These are phyloP conservation scores for Ambastaia sidthimunki DNA, from an alignment of 2,797 vertebrate genomes.

Conservation along the genomic window DNA sequence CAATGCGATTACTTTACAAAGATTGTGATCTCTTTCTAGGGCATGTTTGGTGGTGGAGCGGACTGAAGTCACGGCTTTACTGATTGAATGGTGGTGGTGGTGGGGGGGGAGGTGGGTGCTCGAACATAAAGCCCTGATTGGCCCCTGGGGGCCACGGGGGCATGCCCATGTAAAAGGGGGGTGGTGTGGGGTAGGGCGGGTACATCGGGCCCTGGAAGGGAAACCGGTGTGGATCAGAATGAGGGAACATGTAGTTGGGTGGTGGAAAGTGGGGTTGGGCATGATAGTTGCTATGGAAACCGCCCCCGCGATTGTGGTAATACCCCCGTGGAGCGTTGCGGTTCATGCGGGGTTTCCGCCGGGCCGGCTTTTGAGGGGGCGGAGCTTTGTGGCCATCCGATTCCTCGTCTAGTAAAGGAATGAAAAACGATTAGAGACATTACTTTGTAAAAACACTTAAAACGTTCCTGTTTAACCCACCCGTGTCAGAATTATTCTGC, in stretches of 20 bases:
- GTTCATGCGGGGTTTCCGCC: slow-evolving; percentile 49
- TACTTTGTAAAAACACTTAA: no score
- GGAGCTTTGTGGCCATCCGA: slow-evolving; percentile 9
- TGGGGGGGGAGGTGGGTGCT: slow-evolving; percentile 53
- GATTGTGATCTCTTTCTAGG: slow-evolving; percentile 7
- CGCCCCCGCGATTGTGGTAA: slow-evolving; percentile 38
- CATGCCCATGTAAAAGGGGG: slow-evolving; percentile 54
- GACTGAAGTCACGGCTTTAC: slow-evolving; percentile 7
- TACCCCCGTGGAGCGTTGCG: slow-evolving; percentile 30
- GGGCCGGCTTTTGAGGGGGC: slow-evolving; percentile 33
- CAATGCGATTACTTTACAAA: background rate
- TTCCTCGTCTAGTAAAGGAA: slow-evolving; percentile 46
- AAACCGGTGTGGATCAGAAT: slow-evolving; percentile 39
- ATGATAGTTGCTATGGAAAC: slow-evolving; percentile 55
- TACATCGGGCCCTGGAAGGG: slow-evolving; percentile 35
- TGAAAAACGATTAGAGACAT: background rate
- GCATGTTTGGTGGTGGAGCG: background rate
- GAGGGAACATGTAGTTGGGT: slow-evolving; percentile 28
- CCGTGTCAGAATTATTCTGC: slow-evolving; percentile 67
- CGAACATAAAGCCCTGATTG: slow-evolving; percentile 57
- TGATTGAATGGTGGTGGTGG: slow-evolving; percentile 54
- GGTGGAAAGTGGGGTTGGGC: slow-evolving; percentile 43
- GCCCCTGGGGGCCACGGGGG: slow-evolving; percentile 47
- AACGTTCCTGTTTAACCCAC: slow-evolving; percentile 28
- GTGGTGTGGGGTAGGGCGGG: slow-evolving; percentile 29